A percentile compares a stretch with the other conserved stretches of the same genome.
phyloP scores from a whole-genome alignment of 2,797 vertebrate species.

The Rhyacichthys aspro region DNA sequence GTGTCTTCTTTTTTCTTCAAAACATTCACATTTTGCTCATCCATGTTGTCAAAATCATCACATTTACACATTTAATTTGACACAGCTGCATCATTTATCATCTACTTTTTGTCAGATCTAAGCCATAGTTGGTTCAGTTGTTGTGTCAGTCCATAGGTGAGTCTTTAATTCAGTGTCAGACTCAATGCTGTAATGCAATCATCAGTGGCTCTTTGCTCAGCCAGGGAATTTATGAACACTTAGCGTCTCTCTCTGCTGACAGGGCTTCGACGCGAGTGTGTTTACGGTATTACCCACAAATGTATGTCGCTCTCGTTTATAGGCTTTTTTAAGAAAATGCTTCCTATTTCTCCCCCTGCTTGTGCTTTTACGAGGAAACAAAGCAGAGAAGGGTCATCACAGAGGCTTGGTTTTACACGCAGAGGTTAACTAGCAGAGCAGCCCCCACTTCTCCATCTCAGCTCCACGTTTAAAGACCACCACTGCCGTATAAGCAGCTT shows the following conservation, averaged over 20 bases:
- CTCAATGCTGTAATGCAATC: conserved; percentile 60
- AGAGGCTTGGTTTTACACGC: conserved; percentile 65
- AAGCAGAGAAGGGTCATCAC: conserved; percentile 59
- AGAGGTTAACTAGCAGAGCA: conserved; percentile 61
- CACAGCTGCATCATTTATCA: neutral
- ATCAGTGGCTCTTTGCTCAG: conserved; percentile 47
- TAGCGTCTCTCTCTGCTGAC: conserved; percentile 64
- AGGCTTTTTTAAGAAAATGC: conserved; percentile 36
- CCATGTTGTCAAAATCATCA: no score
- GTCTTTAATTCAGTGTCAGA: conserved; percentile 51
- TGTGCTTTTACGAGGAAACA: conserved; percentile 55
- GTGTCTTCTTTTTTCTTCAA: no score
- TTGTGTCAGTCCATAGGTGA: conserved; percentile 48
- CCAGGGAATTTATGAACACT: conserved; percentile 72
- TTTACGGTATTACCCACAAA: conserved; percentile 59
- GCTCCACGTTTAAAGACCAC: conserved; percentile 36
- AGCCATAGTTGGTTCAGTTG: conserved; percentile 6
- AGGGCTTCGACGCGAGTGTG: conserved; percentile 35
- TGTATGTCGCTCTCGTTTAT: conserved; percentile 57
- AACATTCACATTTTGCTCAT: no score
- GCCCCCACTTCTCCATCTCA: conserved; percentile 10
- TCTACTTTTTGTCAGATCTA: neutral
- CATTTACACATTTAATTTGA: no score
- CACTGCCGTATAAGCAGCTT: conserved; percentile 66
- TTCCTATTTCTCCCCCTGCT: conserved; percentile 23